Evolutionary conservation across 1,140 invertebrate species (phyloP).

Genomic region (Oscheius sp.): DNA sequence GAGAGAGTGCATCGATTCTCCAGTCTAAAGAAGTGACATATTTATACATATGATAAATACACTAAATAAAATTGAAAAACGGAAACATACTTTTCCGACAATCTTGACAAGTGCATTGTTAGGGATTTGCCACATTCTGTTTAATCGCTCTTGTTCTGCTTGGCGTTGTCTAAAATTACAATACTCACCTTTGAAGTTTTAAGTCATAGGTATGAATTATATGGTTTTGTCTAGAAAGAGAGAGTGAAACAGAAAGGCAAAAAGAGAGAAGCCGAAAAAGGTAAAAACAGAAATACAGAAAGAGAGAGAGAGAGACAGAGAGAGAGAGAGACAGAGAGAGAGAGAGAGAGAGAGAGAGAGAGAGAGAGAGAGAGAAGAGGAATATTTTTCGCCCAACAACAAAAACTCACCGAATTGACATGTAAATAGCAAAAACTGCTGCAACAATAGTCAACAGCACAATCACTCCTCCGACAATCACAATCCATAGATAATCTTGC

Average conservation of each 20-base stretch:
- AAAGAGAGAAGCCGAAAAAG: too few relatives aligned
- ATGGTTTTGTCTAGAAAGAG: too few relatives aligned
- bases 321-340: too few relatives aligned
- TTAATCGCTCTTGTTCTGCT: neutral
- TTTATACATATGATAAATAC: too few relatives aligned
- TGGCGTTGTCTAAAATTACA: neutral
- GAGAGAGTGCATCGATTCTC: neutral
- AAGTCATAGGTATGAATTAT: too few relatives aligned
- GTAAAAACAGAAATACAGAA: too few relatives aligned
- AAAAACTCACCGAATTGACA: neutral
- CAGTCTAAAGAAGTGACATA: neutral
- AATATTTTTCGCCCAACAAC: too few relatives aligned
- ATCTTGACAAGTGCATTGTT: neutral
- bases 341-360: too few relatives aligned
- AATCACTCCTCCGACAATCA: slow-evolving; percentile 10
- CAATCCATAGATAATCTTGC: slow-evolving; percentile 20
- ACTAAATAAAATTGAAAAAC: too few relatives aligned
- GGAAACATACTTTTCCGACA: neutral
- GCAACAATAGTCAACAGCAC: neutral
- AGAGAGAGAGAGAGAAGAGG: too few relatives aligned
- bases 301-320: too few relatives aligned
- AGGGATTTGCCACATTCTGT: slow-evolving; percentile 15
- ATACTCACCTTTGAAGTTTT: neutral
- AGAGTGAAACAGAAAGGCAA: too few relatives aligned
- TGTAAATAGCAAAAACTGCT: slow-evolving; percentile 6